phyloP scores from a whole-genome alignment of 2,797 vertebrate genomes.

The Bradypodion pumilum region DNA sequence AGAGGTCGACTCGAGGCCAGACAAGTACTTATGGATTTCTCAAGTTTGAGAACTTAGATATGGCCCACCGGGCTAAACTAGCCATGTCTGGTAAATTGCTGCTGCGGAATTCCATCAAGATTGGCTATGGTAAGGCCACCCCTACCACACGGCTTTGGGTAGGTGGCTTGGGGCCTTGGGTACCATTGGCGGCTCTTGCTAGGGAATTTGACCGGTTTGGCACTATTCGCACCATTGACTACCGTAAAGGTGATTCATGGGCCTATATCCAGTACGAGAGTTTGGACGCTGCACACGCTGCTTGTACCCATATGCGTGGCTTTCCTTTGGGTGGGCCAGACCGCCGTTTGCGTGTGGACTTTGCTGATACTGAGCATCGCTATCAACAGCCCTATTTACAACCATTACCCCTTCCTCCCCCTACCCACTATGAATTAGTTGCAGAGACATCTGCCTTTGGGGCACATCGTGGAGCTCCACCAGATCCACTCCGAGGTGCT shows the following conservation, averaged over 20 bases:
- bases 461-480: slow-evolving; percentile 79
- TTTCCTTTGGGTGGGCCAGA: slow-evolving; percentile 95
- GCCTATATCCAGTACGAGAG: slow-evolving; percentile 99
- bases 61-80: slow-evolving; percentile 96
- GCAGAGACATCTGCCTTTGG: slow-evolving; percentile 92
- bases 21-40: slow-evolving; percentile 96
- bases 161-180: slow-evolving; percentile 95
- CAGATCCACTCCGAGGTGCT: slow-evolving; percentile 88
- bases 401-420: slow-evolving; percentile 86
- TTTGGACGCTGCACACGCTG: slow-evolving; percentile 95
- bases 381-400: slow-evolving; percentile 97
- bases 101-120: slow-evolving; percentile 93
- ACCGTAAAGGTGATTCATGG: slow-evolving; percentile 97
- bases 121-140: slow-evolving; percentile 97
- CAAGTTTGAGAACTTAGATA: slow-evolving; percentile 98
- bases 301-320: slow-evolving; percentile 96
- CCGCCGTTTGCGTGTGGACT: slow-evolving; percentile 93
- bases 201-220: slow-evolving; percentile 98
- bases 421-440: slow-evolving; percentile 90
- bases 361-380: slow-evolving; percentile 94
- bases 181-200: slow-evolving; percentile 91
- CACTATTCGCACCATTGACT: slow-evolving; percentile 97
- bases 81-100: slow-evolving; percentile 98
- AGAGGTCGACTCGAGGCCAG: slow-evolving; percentile 89
- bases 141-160: slow-evolving; percentile 97